phyloP scores from a whole-genome alignment of 1,140 invertebrate species.

The Lysiphlebus fabarum region DNA sequence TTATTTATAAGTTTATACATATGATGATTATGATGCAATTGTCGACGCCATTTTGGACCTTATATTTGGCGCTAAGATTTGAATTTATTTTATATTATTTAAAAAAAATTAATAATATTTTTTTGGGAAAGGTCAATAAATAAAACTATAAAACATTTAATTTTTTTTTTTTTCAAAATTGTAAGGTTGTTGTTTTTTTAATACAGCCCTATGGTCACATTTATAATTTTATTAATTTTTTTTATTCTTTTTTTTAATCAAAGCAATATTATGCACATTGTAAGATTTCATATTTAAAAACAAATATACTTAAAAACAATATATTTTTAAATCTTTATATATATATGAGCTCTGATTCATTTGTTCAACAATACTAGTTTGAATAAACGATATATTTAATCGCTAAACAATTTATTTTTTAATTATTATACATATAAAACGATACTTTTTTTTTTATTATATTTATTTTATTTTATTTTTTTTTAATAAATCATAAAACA shows the following conservation, averaged over 20 bases:
- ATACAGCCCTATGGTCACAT: too few species aligned
- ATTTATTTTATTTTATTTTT: constrained; percentile 44
- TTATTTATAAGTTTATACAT: too few species aligned
- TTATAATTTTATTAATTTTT: too few species aligned
- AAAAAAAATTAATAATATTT: too few species aligned
- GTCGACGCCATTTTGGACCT: too few species aligned
- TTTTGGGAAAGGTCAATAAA: too few species aligned
- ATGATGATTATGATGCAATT: constrained; percentile 13
- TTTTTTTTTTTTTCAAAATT: constrained; percentile 22
- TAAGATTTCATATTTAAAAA: constrained; percentile 27
- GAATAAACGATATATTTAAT: constrained; percentile 35
- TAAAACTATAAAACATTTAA: constrained; percentile 8
- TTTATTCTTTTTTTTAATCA: too few species aligned
- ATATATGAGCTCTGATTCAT: constrained; percentile 30
- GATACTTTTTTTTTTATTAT: constrained; percentile 36
- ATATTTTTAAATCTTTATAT: constrained; percentile 29
- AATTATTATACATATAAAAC: constrained; percentile 40
- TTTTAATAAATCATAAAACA: too few species aligned
- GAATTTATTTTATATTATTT: too few species aligned
- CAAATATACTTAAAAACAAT: constrained; percentile 18
- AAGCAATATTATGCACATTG: constrained; percentile 6
- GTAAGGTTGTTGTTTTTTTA: constrained; percentile 10
- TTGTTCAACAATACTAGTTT: constrained; percentile 35
- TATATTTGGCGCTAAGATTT: too few species aligned
- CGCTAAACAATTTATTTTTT: constrained; percentile 38